Conservation (phyloP, 2,113 vertebrate genomes). For the Thoracochromis brauschi region DNA sequence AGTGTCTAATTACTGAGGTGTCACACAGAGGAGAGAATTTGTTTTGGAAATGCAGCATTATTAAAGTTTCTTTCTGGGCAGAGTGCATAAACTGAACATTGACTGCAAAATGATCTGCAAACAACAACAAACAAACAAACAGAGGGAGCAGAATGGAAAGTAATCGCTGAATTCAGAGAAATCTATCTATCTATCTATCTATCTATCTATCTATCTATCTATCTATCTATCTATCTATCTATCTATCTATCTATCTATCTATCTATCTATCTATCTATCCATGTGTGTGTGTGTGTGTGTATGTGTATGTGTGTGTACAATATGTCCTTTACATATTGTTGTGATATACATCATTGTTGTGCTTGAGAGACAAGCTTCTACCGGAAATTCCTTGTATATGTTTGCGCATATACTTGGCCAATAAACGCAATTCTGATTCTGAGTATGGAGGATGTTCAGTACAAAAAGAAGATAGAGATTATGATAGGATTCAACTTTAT, state of each 20-base stretch:
- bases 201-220: too few relatives aligned
- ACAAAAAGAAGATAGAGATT: neutral
- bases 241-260: too few relatives aligned
- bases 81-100: neutral
- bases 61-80: neutral
- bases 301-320: neutral
- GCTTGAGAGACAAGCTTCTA: neutral
- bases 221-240: too few relatives aligned
- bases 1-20: neutral
- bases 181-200: neutral
- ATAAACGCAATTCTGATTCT: neutral
- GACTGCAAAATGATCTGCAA: neutral
- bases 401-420: neutral
- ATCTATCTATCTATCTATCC: too few relatives aligned
- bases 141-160: neutral
- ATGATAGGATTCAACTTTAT: neutral
- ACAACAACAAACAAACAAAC: neutral
- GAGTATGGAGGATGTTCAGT: neutral
- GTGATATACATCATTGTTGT: neutral
- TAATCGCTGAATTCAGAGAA: neutral
- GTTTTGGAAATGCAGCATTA: neutral
- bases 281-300: neutral
- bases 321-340: neutral
- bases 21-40: neutral
- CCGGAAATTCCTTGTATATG: neutral